Base-by-base conservation (phyloP, 2,797 vertebrate genomes). In the Pachyuromys duprasi region DNA sequence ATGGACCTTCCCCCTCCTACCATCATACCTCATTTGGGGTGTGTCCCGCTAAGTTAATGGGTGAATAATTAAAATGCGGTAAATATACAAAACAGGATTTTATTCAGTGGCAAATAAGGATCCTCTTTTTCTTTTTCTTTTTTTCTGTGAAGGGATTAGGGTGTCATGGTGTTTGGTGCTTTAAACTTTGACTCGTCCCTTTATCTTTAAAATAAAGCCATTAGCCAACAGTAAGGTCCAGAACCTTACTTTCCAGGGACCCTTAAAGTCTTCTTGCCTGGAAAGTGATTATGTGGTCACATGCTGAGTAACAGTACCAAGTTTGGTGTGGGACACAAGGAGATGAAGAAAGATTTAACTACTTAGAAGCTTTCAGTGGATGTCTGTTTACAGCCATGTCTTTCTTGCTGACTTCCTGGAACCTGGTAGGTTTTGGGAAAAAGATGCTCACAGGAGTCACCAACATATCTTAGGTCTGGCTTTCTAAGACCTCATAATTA, bases 211-310 rank as follows among this genome's bases (percentile, higher is more conserved):
- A 45, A 60, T 42, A 63, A 80, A 69, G 36, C 7, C 7, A 9
- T 14, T 11, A 5, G 3, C 9, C 1, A 5, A 33, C 8, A 28
- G 0, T 4, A 6, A 45, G 60, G 3, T n/a, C 31, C 14, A 31
- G 42, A 9, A 20, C 33, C 20, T 14, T 18, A 42, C 18, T 42
- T 0, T 65, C 24, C 22, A 60, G 57, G 18, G 62, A 84, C 18
- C 13, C 31, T 42, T 14, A 36, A n/a, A 4, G 3, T 20, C 26
- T 2, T 1, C 33, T 45, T 53, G 14, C 1, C 0, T 42, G 18
- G n/a, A 33, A 88, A 33, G 45, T 33, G 26, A 28, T 33, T 14
- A 45, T 36, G 13, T 57, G 20, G 20, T 62, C 20, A 36, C 33
- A 70, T 3, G 31, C 42, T 36, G 18, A n/a, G 31, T 36, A n/a